Evolutionary conservation across 2,888 invertebrate species (phyloP), one percentile per base, ranked within the genome.

Genomic region (Cephus rjabovi): DNA sequence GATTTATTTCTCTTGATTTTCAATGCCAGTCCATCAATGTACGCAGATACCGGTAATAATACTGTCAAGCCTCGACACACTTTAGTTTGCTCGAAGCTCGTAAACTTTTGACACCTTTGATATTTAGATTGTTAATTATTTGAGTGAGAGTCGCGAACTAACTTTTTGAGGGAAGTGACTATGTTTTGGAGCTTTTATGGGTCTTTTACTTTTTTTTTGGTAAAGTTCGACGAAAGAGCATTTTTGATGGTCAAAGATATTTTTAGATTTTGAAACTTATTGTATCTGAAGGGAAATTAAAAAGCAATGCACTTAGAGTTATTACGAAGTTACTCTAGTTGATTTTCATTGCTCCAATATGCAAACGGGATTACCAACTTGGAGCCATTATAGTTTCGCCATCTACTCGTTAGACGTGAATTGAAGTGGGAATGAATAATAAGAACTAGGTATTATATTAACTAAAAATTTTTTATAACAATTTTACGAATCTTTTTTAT

Each of bases 1-100:
- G 74, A 75, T 79, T 75, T 40, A 71, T 79, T 77, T 69, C 35
- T 73, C 75, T 73, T 34, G 73, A 75, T 77, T 35, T 12, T 40
- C 73, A 34, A 77, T 77, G 35, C 69, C 4, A 31, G 71, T 37
- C n/a, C 33, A 74, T 37, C 34, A 56, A 40, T 68, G 35, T 56
- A 40, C 1, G 40, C 23, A 76, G 31, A 71, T 75, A 23, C 40
- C 40, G 23, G 40, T 56, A 56, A 56, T 56, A 56, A 56, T 56
- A 56, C 40, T 56, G 40, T 56, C 40, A 23, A 15, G 15, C 40
- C 40, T 23, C 40, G 40, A 56, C 40, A 56, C 15, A 23, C 40
- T 56, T 56, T 56, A 23, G 40, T 56, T 56, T 56, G 6, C 23
- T 30, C 40, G 0, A 6, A 15, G 40, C 40, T 40, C 15, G 15